Conservation (phyloP, 1,140 invertebrate species). For the Grapholita molesta region DNA sequence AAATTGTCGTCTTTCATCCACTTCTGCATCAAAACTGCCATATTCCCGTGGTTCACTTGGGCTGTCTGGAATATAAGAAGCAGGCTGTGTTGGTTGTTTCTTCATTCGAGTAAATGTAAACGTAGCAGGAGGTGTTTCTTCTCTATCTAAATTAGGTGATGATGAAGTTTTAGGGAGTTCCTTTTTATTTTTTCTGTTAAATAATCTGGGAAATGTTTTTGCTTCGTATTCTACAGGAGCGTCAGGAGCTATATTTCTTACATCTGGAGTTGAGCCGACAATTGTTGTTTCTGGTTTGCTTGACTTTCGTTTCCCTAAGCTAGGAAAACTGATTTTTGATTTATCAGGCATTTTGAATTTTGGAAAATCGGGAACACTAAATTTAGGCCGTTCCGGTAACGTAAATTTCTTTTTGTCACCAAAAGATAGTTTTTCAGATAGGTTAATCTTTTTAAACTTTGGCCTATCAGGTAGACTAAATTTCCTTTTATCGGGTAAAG, state of each 20-base stretch:
- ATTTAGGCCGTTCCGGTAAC: slow-evolving; percentile 78
- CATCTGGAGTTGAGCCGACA: slow-evolving; percentile 61
- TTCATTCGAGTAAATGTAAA: slow-evolving; percentile 68
- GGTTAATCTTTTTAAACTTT: slow-evolving; percentile 80
- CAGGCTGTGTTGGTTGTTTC: slow-evolving; percentile 39
- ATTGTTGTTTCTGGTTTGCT: slow-evolving; percentile 55
- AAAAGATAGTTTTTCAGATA: slow-evolving; percentile 79
- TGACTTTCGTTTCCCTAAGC: slow-evolving; percentile 57
- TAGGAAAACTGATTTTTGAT: slow-evolving; percentile 78
- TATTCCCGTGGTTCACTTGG: slow-evolving; percentile 65
- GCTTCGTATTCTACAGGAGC: slow-evolving; percentile 84
- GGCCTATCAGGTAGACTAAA: slow-evolving; percentile 78
- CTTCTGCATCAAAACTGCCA: slow-evolving; percentile 43
- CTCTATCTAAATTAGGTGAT: slow-evolving; percentile 66
- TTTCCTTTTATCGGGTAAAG: slow-evolving; percentile 78
- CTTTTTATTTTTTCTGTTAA: slow-evolving; percentile 80
- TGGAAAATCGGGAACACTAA: slow-evolving; percentile 80
- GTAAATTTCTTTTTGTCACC: slow-evolving; percentile 79
- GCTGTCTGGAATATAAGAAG: slow-evolving; percentile 48
- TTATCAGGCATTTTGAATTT: slow-evolving; percentile 82
- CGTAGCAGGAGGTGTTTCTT: slow-evolving; percentile 70
- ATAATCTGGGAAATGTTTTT: slow-evolving; percentile 86
- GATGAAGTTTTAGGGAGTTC: slow-evolving; percentile 63
- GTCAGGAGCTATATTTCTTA: slow-evolving; percentile 73
- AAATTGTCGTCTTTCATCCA: slow-evolving; percentile 42